Base-by-base conservation (phyloP, 2,888 invertebrate genomes). In the Agrochola lota region DNA sequence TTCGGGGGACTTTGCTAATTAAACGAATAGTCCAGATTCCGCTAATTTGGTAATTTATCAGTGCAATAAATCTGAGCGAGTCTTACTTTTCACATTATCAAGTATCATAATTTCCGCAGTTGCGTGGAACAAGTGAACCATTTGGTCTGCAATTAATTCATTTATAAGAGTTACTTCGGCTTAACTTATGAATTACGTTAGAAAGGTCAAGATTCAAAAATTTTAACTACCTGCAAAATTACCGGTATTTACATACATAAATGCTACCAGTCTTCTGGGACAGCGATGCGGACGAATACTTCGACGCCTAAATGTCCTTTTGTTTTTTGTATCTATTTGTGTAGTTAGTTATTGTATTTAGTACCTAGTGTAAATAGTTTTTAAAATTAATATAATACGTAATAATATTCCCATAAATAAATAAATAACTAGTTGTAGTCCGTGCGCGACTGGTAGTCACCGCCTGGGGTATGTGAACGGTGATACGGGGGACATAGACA, bases 41-140 rank as follows among this genome's bases (percentile, higher is more conserved):
- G 78, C 74, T 85, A 84, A 85, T 88, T 82, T 81, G 35, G 71
- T 77, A 66, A 84, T 85, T 88, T 76, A 80, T 82, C 76, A 80
- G 69, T 71, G 77, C 62, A 64, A 85, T 85, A 84, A 88, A 85
- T 87, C 69, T 77, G 43, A 81, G 80, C 69, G 71, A 67, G 77
- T 43, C 69, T 79, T 77, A 85, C 85, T 88, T 88, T 87, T 79
- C 84, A 77, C 81, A 82, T 87, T 87, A 85, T 85, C 80, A 82
- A 88, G 77, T 85, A 88, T 85, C 66, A 83, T 85, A 59, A 85
- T 87, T 85, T 85, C 80, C 77, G 70, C 46, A 30, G 57, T 71
- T n/a, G 60, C 63, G 17, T 55, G 49, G 62, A 67, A 72, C 72
- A 71, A 82, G 59, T 46, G 72, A 66, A 72, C 66, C 71, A 71